Conservation (phyloP, 2,797 vertebrate species). For the Rhabdomys pumilio region DNA sequence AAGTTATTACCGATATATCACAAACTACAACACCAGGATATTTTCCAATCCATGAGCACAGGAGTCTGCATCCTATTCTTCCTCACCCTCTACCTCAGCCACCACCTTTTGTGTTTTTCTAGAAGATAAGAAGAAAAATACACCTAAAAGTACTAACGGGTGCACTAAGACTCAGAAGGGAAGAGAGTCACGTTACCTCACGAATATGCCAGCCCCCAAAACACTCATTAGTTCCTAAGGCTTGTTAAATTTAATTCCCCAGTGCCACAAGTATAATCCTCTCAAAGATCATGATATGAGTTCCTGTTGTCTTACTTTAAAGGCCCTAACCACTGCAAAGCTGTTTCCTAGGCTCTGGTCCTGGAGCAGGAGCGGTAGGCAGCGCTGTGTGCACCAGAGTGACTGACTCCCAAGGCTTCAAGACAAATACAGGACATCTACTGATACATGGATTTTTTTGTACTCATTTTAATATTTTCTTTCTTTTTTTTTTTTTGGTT, state of each 20-base stretch:
- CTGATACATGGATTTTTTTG: background rate
- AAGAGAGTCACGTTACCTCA: background rate
- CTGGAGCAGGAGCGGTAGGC: background rate
- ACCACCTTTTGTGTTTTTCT: background rate
- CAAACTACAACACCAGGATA: background rate
- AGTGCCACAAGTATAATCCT: background rate
- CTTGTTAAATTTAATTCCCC: conserved; percentile 1
- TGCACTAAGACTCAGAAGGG: background rate
- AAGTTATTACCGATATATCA: too few species aligned
- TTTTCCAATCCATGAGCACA: background rate
- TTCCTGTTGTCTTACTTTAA: conserved; percentile 8
- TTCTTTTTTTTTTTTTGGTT: too few species aligned
- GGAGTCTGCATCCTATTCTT: background rate
- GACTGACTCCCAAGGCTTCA: background rate
- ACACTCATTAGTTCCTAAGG: conserved; percentile 17
- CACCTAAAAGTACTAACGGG: background rate
- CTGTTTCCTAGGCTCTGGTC: background rate
- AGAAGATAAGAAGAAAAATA: background rate
- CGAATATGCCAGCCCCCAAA: background rate
- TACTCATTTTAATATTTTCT: too few species aligned
- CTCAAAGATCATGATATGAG: background rate
- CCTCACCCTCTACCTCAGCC: background rate
- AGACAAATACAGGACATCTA: background rate
- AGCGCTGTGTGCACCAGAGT: accelerated
- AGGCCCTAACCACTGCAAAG: background rate